Evolutionary conservation across 2,888 invertebrate species (phyloP).

Genomic region (Tetragonisca angustula): DNA sequence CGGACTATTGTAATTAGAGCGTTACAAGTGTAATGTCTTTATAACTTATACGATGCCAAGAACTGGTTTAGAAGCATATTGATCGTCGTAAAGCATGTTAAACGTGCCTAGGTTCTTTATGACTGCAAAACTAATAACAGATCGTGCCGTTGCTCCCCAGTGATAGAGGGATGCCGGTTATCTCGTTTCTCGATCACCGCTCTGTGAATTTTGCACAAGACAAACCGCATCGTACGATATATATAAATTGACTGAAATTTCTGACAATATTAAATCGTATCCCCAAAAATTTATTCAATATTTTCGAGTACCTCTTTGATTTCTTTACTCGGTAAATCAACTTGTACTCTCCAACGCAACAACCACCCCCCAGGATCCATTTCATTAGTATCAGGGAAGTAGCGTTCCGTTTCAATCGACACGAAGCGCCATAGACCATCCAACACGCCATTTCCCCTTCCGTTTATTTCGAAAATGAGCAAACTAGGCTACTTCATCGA

Average conservation of each 20-base stretch:
- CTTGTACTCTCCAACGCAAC: neutral
- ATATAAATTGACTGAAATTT: neutral
- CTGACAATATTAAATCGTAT: neutral
- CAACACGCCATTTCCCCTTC: neutral
- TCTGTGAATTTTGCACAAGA: neutral
- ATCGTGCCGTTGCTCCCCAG: conserved; percentile 12
- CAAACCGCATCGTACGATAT: neutral
- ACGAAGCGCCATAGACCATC: neutral
- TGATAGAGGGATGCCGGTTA: conserved; percentile 24
- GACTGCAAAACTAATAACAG: conserved; percentile 41
- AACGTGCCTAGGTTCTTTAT: conserved; percentile 40
- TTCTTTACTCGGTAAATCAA: too few relatives aligned
- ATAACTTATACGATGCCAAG: conserved; percentile 44
- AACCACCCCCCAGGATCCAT: neutral
- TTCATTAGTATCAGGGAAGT: neutral
- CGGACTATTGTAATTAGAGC: conserved; percentile 58
- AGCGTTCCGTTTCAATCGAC: neutral
- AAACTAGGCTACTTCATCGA: neutral
- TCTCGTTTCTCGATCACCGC: conserved; percentile 1
- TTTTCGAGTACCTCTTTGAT: too few relatives aligned
- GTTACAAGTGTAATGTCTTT: conserved; percentile 58
- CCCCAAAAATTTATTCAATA: neutral
- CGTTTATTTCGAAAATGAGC: neutral
- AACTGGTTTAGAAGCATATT: conserved; percentile 60
- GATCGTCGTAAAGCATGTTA: conserved; percentile 38